phyloP scores from a whole-genome alignment of 2,797 vertebrate genomes.

The Psittacula echo region DNA sequence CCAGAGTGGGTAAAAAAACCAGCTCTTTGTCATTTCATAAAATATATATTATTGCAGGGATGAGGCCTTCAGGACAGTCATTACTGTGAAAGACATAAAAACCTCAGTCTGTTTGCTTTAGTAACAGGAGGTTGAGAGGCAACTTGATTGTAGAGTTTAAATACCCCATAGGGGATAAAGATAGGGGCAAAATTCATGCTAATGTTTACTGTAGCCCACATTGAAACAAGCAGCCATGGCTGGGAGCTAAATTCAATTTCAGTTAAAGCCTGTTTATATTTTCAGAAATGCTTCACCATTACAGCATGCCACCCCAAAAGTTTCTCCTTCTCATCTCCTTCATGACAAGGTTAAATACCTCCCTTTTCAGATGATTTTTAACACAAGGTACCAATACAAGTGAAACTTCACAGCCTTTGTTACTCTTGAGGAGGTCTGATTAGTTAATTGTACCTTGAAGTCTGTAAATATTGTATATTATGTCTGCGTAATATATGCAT shows the following conservation, averaged over 20 bases:
- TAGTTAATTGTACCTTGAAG: not conserved
- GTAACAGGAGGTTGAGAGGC: not conserved
- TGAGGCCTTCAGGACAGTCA: not conserved
- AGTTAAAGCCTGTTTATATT: not conserved
- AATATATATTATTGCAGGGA: not conserved
- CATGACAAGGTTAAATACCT: not conserved
- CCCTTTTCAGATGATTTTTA: not conserved
- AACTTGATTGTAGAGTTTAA: not conserved
- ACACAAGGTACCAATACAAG: not conserved
- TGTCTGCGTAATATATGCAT: not conserved
- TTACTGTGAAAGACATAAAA: not conserved
- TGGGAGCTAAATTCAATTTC: not conserved
- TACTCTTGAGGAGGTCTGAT: not conserved
- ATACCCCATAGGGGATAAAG: not conserved
- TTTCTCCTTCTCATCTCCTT: not conserved
- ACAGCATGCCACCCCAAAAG: not conserved
- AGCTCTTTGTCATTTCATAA: not conserved
- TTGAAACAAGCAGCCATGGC: not conserved
- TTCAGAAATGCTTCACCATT: not conserved
- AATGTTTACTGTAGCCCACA: not conserved
- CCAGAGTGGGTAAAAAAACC: rapidly evolving
- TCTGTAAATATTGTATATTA: too few species aligned
- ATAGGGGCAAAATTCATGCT: not conserved
- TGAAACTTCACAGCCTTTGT: not conserved
- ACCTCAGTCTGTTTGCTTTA: not conserved